Evolutionary conservation across 1,140 invertebrate species (phyloP).

Genomic region (Paralvinella palmiformis): DNA sequence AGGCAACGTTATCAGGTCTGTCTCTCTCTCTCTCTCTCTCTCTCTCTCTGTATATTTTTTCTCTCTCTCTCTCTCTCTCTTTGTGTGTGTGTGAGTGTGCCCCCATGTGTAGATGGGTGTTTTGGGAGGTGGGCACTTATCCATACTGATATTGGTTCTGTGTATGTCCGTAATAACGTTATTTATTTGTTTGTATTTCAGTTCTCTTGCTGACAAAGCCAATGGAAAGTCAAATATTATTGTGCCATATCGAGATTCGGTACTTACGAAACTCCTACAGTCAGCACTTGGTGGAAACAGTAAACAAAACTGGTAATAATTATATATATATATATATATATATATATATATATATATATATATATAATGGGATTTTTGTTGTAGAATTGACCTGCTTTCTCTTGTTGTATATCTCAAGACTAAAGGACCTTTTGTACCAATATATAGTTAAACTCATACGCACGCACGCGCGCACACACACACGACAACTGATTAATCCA

Average conservation of each 20-base stretch:
- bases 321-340: no score
- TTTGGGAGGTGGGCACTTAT: neutral
- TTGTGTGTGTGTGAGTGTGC: neutral
- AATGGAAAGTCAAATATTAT: constrained; percentile 33
- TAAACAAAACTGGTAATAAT: no score
- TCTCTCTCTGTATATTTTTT: neutral
- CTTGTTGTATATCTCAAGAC: no score
- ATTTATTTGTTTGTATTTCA: constrained; percentile 51
- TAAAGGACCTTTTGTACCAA: no score
- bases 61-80: neutral
- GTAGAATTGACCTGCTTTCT: no score
- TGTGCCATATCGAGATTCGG: constrained; percentile 61
- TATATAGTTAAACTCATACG: no score
- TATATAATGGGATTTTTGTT: no score
- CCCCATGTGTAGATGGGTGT: neutral
- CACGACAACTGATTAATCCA: no score
- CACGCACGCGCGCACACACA: no score
- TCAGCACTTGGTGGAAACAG: constrained; percentile 98
- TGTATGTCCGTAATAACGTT: neutral
- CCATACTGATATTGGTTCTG: neutral
- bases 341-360: no score
- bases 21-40: neutral
- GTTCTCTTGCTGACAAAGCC: constrained; percentile 51
- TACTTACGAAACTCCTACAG: constrained; percentile 61
- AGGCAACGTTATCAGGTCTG: constrained; percentile 54